Conservation (phyloP, 2,113 vertebrate genomes). For the Xenotilapia leptura region DNA sequence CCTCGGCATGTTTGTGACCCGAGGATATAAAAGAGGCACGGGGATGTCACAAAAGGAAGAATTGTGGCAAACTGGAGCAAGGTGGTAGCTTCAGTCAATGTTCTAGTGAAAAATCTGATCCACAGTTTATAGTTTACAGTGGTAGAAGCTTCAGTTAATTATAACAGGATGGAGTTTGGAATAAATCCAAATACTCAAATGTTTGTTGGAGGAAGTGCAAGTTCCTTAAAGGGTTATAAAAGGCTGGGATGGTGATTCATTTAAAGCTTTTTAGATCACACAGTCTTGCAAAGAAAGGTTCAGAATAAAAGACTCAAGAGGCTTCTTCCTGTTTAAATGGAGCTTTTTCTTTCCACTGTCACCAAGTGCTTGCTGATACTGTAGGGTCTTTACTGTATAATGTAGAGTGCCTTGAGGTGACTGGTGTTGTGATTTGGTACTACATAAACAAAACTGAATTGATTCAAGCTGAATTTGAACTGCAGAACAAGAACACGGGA, state of each 20-base stretch:
- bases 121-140: background rate
- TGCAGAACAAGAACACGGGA: background rate
- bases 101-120: background rate
- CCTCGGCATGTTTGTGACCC: conserved; percentile 22
- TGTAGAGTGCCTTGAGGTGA: background rate
- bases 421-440: background rate
- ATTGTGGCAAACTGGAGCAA: background rate
- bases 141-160: background rate
- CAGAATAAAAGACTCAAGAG: background rate
- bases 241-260: background rate
- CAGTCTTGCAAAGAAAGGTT: background rate
- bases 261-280: background rate
- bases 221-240: background rate
- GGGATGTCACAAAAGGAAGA: background rate
- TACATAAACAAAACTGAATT: background rate
- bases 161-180: background rate
- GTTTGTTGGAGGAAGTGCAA: background rate
- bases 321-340: background rate
- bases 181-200: background rate
- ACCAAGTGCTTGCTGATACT: background rate
- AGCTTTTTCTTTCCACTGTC: background rate
- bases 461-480: background rate
- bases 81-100: background rate
- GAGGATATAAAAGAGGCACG: background rate
- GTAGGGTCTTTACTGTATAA: background rate